These are phyloP conservation scores for Radopholus similis DNA, from an alignment of 1,140 invertebrate species.

Conservation along the genomic window DNA sequence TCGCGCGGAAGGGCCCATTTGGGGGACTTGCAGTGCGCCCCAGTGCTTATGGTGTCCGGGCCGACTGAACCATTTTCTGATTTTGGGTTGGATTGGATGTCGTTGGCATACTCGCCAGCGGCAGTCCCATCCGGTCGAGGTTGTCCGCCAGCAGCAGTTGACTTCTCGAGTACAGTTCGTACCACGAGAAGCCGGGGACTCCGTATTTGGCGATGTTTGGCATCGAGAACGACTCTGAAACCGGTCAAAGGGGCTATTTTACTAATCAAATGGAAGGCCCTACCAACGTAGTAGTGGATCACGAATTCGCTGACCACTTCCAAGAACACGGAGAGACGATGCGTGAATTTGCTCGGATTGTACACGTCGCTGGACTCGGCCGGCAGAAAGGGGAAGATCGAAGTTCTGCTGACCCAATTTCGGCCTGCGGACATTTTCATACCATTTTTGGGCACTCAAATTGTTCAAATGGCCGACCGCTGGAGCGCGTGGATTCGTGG, in stretches of 20 bases:
- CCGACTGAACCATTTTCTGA: conserved; percentile 7
- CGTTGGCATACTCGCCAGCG: neutral
- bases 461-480: neutral
- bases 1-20: neutral
- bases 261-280: neutral
- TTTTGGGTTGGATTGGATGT: neutral
- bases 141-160: conserved; percentile 1
- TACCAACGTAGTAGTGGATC: conserved; percentile 9
- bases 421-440: neutral
- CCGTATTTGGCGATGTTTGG: conserved; percentile 20
- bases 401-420: conserved; percentile 12
- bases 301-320: conserved; percentile 13
- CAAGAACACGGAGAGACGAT: conserved; percentile 2
- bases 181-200: conserved; percentile 18
- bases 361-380: neutral
- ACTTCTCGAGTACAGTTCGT: conserved; percentile 2
- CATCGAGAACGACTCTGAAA: conserved; percentile 11
- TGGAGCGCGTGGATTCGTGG: neutral
- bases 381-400: conserved; percentile 13
- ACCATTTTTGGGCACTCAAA: neutral
- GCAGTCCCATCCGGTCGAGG: conserved; percentile 10
- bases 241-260: neutral
- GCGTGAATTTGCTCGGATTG: neutral
- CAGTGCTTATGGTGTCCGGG: conserved; percentile 8
- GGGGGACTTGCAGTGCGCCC: conserved; percentile 2